Evolutionary conservation across 2,797 vertebrate genomes (phyloP), one percentile per base, ranked within the genome.

Genomic region (Macrochelys suwanniensis): DNA sequence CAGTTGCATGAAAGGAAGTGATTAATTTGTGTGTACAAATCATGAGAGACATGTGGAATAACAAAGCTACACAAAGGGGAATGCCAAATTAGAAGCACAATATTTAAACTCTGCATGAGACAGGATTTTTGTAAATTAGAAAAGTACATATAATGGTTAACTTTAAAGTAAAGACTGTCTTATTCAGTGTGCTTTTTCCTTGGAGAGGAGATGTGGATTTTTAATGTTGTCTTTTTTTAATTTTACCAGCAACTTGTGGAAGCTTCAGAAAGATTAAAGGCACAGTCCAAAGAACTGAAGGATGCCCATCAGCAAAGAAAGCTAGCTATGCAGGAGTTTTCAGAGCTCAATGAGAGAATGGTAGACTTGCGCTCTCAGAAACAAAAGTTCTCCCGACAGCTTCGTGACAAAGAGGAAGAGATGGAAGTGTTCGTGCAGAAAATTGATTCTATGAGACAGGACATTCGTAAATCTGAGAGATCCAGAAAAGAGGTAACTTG

Each of bases 381-480:
- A 93, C 99, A 99, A 97, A 99, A 99, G 53, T 98, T 99, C 79
- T 98, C 99, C 11, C 99, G 99, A 7, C 99, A 99, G 77, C 99
- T 99, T 3, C 98, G 99, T 0, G 99, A 99, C 98, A 99, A 99
- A 68, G 99, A 99, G 95, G 99, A 99, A 42, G 99, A 99, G 98
- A 79, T 98, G 98, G 99, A 99, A 86, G 94, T 96, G 21, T 98
- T 99, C 89, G 98, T 99, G 98, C 99, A 99, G 97, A 99, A 99
- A 95, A 98, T 99, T 2, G 99, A 99, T 47, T 49, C 97, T 76
- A 98, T 99, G 98, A 98, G 98, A 1, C 99, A 99, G 98, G 99
- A 99, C 23, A 97, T 98, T 87, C 99, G 99, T 45, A 99, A 98
- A 97, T 98, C 98, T 0, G 99, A 99, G 97, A 99, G 99, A 97